Conservation (phyloP, 2,797 vertebrate species). For the Numenius phaeopus region DNA sequence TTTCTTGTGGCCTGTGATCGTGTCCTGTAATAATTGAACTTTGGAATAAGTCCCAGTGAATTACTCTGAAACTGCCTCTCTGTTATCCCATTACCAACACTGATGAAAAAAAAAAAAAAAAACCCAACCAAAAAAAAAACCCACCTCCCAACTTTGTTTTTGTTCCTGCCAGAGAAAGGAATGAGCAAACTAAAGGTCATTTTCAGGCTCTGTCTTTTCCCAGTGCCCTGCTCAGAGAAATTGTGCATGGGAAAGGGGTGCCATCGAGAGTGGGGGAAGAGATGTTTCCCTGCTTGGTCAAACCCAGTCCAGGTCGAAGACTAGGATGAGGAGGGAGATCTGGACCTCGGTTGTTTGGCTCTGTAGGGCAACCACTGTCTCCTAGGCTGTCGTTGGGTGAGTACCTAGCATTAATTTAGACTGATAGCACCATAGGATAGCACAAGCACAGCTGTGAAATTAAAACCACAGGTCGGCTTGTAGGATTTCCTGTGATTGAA, state of each 20-base stretch:
- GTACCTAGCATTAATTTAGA: slow-evolving; percentile 23
- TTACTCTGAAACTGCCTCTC: background rate
- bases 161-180: background rate
- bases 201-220: background rate
- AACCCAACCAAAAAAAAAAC: background rate
- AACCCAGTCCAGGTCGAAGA: background rate
- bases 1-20: background rate
- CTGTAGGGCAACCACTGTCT: background rate
- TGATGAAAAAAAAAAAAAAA: background rate
- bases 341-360: background rate
- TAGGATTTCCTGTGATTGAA: slow-evolving; percentile 50
- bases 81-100: background rate
- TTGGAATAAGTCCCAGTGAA: background rate
- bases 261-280: accelerated
- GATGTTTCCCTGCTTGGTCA: background rate
- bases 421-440: slow-evolving; percentile 7
- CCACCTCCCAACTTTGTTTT: background rate
- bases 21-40: background rate
- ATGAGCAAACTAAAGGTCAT: background rate
- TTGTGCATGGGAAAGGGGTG: background rate
- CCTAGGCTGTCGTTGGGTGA: background rate
- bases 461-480: slow-evolving; percentile 43
- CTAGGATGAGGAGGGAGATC: background rate
- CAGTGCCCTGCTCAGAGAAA: background rate
- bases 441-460: slow-evolving; percentile 63